phyloP scores from a whole-genome alignment of 2,888 invertebrate genomes.

The Temnothorax unifasciatus region DNA sequence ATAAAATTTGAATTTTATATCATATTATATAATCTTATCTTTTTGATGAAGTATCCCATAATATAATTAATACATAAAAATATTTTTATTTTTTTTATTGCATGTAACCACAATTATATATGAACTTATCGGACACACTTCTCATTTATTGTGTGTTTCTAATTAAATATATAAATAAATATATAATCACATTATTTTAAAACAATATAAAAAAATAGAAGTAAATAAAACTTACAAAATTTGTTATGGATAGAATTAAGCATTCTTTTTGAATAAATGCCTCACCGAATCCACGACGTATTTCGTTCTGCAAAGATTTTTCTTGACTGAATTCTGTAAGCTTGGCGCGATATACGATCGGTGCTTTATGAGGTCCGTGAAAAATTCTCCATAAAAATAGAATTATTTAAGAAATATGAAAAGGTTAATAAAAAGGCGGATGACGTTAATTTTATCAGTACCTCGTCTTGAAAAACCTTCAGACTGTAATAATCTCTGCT shows the following conservation, averaged over 20 bases:
- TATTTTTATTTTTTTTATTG: too few relatives aligned
- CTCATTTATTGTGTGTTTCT: neutral
- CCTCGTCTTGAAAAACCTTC: slow-evolving; percentile 79
- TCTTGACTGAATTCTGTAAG: slow-evolving; percentile 76
- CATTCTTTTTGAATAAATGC: neutral
- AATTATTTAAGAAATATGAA: slow-evolving; percentile 74
- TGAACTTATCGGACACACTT: too few relatives aligned
- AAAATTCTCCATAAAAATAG: slow-evolving; percentile 82
- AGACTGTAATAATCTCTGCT: slow-evolving; percentile 84
- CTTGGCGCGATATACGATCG: slow-evolving; percentile 69
- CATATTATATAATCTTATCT: too few relatives aligned
- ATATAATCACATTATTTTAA: neutral
- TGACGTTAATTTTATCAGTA: slow-evolving; percentile 53
- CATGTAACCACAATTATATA: too few relatives aligned
- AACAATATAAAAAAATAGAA: neutral
- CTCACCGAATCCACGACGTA: slow-evolving; percentile 80
- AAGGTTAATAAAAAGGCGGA: slow-evolving; percentile 13
- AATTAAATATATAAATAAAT: neutral
- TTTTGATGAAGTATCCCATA: neutral
- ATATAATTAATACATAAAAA: too few relatives aligned
- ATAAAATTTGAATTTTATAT: too few relatives aligned
- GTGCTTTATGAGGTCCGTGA: slow-evolving; percentile 80
- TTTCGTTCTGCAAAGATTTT: slow-evolving; percentile 78
- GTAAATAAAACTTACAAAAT: neutral
- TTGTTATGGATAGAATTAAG: neutral